Conservation (phyloP, 2,113 vertebrate species). For the Megaceryle maxima region DNA sequence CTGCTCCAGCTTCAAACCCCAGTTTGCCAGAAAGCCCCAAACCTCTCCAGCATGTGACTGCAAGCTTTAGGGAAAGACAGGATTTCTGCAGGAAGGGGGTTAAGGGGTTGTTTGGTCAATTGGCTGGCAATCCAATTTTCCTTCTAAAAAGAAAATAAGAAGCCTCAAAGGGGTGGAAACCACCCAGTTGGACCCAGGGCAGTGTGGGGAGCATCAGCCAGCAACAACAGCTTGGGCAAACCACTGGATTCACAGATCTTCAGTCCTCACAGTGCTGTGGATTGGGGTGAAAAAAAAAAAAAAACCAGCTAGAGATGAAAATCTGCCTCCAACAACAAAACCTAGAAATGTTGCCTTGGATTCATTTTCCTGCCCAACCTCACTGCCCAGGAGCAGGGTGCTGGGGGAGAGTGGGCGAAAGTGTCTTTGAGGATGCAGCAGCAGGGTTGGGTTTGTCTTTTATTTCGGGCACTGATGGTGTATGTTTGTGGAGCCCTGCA, state of each 20-base stretch:
- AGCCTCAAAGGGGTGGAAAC: not conserved
- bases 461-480: not conserved
- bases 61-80: fast-evolving
- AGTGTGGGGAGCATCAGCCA: fast-evolving
- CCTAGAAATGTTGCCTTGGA: not conserved
- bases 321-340: not conserved
- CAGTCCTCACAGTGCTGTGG: fast-evolving
- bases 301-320: not conserved
- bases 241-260: not conserved
- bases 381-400: not conserved
- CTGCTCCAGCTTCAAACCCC: not conserved
- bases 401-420: fast-evolving
- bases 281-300: fast-evolving
- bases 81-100: not conserved
- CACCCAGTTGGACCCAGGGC: not conserved
- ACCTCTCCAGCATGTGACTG: fast-evolving
- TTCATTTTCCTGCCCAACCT: not conserved
- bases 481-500: not conserved
- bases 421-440: not conserved
- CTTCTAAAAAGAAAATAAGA: not conserved
- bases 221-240: not conserved
- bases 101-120: too few relatives aligned
- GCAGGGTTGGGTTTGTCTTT: too few relatives aligned
- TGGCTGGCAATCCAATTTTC: not conserved
- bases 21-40: not conserved